Conservation (phyloP, 64 coral and sea anemone genomes). For the Dendronephthya gigantea region DNA sequence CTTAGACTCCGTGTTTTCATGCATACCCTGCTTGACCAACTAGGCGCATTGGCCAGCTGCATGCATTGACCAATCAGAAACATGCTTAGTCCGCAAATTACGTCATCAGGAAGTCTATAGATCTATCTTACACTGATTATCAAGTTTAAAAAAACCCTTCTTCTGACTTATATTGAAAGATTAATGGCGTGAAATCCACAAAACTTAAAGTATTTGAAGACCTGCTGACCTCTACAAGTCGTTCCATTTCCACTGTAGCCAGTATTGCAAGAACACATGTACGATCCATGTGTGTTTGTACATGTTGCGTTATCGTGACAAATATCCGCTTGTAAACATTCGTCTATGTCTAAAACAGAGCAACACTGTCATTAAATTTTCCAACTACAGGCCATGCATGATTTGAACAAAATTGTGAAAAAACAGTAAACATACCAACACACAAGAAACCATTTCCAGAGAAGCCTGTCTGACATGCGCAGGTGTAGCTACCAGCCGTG, state of each 20-base stretch:
- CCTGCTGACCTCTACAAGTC: not conserved
- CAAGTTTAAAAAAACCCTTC: too few relatives aligned
- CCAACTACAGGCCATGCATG: not conserved
- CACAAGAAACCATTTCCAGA: conserved; percentile 7
- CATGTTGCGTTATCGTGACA: conserved; percentile 1
- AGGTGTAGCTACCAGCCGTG: not conserved
- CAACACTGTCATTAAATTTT: not conserved
- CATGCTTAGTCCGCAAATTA: too few relatives aligned
- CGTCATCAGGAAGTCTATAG: too few relatives aligned
- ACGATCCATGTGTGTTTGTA: not conserved
- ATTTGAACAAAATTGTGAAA: not conserved
- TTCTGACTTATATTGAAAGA: too few relatives aligned
- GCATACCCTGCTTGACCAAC: too few relatives aligned
- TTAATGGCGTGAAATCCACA: too few relatives aligned
- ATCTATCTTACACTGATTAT: too few relatives aligned
- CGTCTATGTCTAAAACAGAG: not conserved
- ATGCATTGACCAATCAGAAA: too few relatives aligned
- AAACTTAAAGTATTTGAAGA: too few relatives aligned
- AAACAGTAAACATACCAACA: not conserved
- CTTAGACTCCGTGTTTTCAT: too few relatives aligned
- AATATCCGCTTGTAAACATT: not conserved
- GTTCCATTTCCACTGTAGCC: not conserved
- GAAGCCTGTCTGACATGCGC: not conserved
- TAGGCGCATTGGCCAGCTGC: too few relatives aligned
- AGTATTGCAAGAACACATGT: not conserved